Evolutionary conservation across 2,797 vertebrate genomes (phyloP), one percentile per base, ranked within the genome.

Genomic region (Chaetophractus vellerosus): DNA sequence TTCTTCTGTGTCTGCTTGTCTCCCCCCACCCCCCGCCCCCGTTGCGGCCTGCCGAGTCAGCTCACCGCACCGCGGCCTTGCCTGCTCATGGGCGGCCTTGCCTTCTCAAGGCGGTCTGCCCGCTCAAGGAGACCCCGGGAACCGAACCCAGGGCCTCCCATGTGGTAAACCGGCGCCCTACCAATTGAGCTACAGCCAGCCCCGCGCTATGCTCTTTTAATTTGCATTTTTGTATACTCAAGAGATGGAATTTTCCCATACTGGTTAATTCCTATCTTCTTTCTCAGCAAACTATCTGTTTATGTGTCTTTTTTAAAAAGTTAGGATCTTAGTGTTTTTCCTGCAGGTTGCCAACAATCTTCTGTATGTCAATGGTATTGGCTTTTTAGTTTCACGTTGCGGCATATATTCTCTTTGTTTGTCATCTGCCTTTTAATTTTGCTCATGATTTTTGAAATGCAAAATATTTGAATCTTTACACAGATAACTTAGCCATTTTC

Each of bases 251-350:
- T 81, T 89, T 93, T 84, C 19, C 33, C 61, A 74, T 82, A 24
- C 63, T 89, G 38, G 36, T 78, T 63, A 87, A 84, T 80, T 89
- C 50, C 75, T 52, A 72, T 72, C 84, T 66, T 90, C 50, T 79
- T 91, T 38, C 80, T 92, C 11, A n/a, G 38, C 41, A 83, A 92
- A 86, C 16, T 57, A 33, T 36, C 82, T 68, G 45, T 72, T 55
- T 52, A 28, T 52, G 26, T 57, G 69, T 41, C 45, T 19, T 59
- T 52, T 5, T 33, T 12, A n/a, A 24, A 78, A 57, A 23, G 26
- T 6, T 18, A 57, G 4, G 33, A 38, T 7, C 9, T 33, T 2
- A 3, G 16, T 52, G 16, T 10, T 12, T 63, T 41, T 31, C 36
- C 24, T 19, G 7, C 1, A 45, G 2, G 5, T 45, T 31, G 38